Evolutionary conservation across 1,140 invertebrate genomes (phyloP), one percentile per base, ranked within the genome.

Genomic region (Camponotus vicinus): DNA sequence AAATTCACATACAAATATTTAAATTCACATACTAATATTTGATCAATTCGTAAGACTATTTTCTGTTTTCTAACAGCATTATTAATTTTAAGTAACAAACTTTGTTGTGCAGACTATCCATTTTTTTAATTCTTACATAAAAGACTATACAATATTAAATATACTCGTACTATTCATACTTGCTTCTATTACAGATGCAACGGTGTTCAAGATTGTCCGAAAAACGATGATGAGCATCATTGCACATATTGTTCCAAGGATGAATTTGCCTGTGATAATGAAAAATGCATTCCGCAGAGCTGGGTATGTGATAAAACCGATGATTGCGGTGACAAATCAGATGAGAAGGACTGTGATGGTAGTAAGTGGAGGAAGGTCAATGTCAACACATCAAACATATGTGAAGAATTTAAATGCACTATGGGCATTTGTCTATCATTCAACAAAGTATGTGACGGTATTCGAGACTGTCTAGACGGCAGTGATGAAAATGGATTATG

Each of bases 391-490:
- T 11, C 3, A n/a, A 21, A 8, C 3, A 15, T 91, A 0, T 96
- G 96, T 86, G 89, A 92, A 18, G 92, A 96, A 86, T 97, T 95
- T 92, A 94, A 93, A 34, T 98, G 97, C 91, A 93, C 94, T 59
- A 96, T 95, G 87, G 96, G 96, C 1, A 95, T 96, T n/a, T 98
- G 97, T 92, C 94, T 98, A 42, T 95, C 96, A 15, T 95, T 96
- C 21, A 96, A 95, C n/a, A 91, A 96, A 21, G 89, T 97, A 1
- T 98, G 98, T 93, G 96, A 98, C 94, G 96, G 97, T 1, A 94
- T 96, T 69, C 96, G 97, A 91, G 97, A 98, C 93, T 98, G 98
- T 93, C 96, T 95, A 0, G 98, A 98, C 92, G 97, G 94, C 80
- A 96, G 96, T 57, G 97, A 98, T 91, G 97, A 97, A 94, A 93